Base-by-base conservation (phyloP, 2,888 invertebrate species). In the Timandra comae region DNA sequence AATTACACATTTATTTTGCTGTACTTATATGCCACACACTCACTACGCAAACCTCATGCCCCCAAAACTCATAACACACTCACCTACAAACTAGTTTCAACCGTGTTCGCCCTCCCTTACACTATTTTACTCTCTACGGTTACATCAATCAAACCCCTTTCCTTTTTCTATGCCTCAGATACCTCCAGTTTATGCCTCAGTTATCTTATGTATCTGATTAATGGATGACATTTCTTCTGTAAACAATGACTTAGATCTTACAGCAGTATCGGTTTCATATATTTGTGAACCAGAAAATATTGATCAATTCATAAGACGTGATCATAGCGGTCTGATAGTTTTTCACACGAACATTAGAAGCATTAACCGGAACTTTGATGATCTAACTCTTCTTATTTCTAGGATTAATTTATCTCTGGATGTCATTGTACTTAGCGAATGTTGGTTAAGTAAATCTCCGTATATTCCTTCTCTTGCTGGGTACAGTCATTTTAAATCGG, bases 341-440 rank as follows among this genome's bases (percentile, higher is more conserved):
- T 8, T 21, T 21, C 21, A n/a, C 3, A 8, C 8, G 2, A 21
- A 21, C 8, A 21, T 21, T n/a, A 7, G 21, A n/a, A 21, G 21
- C 8, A 8, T 21, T 21, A 7, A 7, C 8, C 21, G 8, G 7
- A 21, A 21, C 8, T n/a, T 21, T n/a, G 21, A 21, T 21, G 21
- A 21, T n/a, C 7, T 21, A 21, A n/a, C 8, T n/a, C 7, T 21
- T 7, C 21, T 21, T n/a, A 7, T 21, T 21, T n/a, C 7, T 21
- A 3, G 21, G 8, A 3, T 21, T n/a, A 7, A 21, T 8, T n/a
- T 8, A n/a, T 7, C 21, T 8, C 8, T 21, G 8, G 49, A 49
- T 29, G 20, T 46, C 1, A 27, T 49, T 8, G 27, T 49, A 3
- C 20, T 49, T 9, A 44, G 44, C 0, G 46, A 49, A 21, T 46